phyloP scores from a whole-genome alignment of 37 sponge, comb jelly and placozoan genomes.

The Bolinopsis microptera region DNA sequence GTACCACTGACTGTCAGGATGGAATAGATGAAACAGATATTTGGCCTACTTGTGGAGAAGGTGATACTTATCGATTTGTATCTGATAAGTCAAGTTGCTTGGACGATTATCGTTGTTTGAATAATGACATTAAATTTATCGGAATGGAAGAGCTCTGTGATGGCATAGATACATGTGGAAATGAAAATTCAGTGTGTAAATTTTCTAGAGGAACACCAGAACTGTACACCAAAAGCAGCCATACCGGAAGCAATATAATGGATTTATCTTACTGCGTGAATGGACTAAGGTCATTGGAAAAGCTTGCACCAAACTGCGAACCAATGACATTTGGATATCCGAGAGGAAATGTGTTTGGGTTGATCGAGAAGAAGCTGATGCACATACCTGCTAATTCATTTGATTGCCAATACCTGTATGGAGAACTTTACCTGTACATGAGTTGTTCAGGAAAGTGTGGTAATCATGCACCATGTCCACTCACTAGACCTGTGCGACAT shows the following conservation, averaged over 20 bases:
- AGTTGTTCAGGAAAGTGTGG: neutral
- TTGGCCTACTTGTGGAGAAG: slow-evolving; percentile 9
- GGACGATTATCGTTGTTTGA: too few species aligned
- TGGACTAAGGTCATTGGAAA: neutral
- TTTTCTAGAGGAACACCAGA: neutral
- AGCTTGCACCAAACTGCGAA: neutral
- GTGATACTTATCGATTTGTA: neutral
- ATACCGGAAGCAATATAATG: neutral
- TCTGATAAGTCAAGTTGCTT: too few species aligned
- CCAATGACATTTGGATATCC: neutral
- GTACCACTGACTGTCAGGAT: neutral
- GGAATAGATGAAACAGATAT: neutral
- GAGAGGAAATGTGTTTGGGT: neutral
- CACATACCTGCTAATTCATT: neutral
- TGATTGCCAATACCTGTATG: neutral
- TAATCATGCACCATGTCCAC: neutral
- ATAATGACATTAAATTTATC: neutral
- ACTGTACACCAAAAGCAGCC: neutral
- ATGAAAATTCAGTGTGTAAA: neutral
- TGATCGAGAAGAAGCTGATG: neutral
- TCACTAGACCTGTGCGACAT: neutral
- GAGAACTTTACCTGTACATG: neutral
- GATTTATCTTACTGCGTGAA: neutral
- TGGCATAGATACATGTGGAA: slow-evolving; percentile 17
- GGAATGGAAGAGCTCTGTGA: neutral